Evolutionary conservation across 1,140 invertebrate genomes (phyloP), one percentile per base, ranked within the genome.

Genomic region (Parasteatoda tepidariorum): DNA sequence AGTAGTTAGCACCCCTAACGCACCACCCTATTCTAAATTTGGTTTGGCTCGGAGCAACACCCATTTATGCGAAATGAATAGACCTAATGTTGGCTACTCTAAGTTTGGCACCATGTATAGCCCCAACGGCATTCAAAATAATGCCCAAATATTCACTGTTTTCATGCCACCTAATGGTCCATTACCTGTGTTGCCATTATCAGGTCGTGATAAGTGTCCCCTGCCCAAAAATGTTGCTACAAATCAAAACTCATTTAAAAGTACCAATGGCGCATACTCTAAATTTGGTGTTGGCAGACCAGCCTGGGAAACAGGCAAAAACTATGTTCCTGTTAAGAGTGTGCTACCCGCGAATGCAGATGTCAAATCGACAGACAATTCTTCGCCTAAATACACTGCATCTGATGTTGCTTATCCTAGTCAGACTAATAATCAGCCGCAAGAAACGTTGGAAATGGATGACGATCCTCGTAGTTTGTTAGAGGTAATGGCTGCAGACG

Each of bases 11-110:
- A 31, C 24, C 24, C 24, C 28, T 6, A 24, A 59, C 26, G n/a
- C 54, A 57, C 15, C 34, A n/a, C 22, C 13, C 34, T 82, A 82
- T 82, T 41, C 54, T 3, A 82, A 71, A 82, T 70, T 70, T 71
- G 78, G 78, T n/a, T 28, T 70, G 5, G 78, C 66, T 7, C 33
- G 78, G 41, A 82, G 78, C 26, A 15, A 31, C 11, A 30, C 28
- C 18, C 34, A 75, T 61, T 24, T 48, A 0, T 31, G 26, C 13
- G n/a, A 7, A 28, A n/a, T n/a, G n/a, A n/a, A 22, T 7, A 54
- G 33, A 26, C 6, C 9, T 18, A 55, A 55, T 11, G 9, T 34
- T 24, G 66, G 76, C 11, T 81, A 81, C 33, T 81, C 76, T 18
- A 81, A 70, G 38, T 81, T 68, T 62, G 78, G 78, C n/a, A 13